Evolutionary conservation across 2,797 vertebrate genomes (phyloP).

Genomic region (Tachyglossus aculeatus): DNA sequence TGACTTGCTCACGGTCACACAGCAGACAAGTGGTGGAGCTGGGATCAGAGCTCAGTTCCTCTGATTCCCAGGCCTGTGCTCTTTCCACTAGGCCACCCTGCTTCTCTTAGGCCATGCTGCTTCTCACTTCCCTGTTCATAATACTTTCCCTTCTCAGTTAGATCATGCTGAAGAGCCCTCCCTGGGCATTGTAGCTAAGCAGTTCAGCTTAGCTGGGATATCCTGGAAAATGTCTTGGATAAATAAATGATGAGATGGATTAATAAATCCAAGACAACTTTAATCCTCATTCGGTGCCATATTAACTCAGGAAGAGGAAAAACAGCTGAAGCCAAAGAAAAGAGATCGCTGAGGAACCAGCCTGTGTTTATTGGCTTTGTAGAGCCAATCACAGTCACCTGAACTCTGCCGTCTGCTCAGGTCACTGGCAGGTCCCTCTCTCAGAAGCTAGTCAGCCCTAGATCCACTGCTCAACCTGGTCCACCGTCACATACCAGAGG

Average conservation of each 20-base stretch:
- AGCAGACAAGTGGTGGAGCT: too few species aligned
- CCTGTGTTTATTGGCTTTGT: neutral
- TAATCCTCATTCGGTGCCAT: neutral
- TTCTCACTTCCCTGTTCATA: neutral
- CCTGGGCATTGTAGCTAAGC: neutral
- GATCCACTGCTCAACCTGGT: too few species aligned
- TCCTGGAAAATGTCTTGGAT: neutral
- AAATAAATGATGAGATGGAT: slow-evolving; percentile 4
- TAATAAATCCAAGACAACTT: neutral
- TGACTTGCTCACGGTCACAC: too few species aligned
- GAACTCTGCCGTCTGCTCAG: neutral
- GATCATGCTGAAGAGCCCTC: neutral
- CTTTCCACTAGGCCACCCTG: too few species aligned
- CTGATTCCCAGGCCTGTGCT: too few species aligned
- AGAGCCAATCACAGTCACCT: neutral
- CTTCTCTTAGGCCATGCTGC: too few species aligned
- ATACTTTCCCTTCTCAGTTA: neutral
- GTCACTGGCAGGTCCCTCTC: neutral
- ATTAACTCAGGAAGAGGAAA: neutral
- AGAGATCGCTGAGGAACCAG: slow-evolving; percentile 6
- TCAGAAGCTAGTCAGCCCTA: neutral
- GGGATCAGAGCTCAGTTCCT: too few species aligned
- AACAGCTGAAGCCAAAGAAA: neutral
- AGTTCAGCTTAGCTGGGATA: neutral
- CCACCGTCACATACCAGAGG: too few species aligned